These are phyloP conservation scores for Sesamia nonagrioides DNA, from an alignment of 1,140 invertebrate species.

Conservation along the genomic window DNA sequence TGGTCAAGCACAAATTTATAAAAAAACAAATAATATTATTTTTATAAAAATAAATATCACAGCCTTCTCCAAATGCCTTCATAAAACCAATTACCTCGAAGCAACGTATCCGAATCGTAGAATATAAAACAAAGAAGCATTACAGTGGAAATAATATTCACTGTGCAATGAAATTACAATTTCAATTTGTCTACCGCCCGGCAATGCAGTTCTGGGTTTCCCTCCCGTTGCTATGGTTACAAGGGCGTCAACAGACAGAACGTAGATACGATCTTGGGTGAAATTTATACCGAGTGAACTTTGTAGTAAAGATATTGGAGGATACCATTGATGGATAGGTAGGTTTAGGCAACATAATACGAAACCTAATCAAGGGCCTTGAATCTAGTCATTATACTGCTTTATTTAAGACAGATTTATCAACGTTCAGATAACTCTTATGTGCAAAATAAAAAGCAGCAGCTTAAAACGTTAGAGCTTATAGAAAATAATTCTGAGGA, in stretches of 20 bases:
- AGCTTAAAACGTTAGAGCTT: too few species aligned
- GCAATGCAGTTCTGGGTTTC: constrained; percentile 31
- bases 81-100: neutral
- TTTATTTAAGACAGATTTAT: too few species aligned
- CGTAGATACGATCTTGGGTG: constrained; percentile 35
- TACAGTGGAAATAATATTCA: constrained; percentile 31
- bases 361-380: too few species aligned
- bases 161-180: constrained; percentile 42
- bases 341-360: too few species aligned
- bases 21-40: too few species aligned
- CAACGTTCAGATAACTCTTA: too few species aligned
- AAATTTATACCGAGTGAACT: neutral
- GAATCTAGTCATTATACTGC: too few species aligned
- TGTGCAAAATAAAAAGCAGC: too few species aligned
- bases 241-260: constrained; percentile 29
- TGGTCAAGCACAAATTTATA: neutral
- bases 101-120: neutral
- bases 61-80: neutral
- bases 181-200: constrained; percentile 42
- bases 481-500: too few species aligned
- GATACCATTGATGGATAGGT: too few species aligned
- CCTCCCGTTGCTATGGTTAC: constrained; percentile 25
- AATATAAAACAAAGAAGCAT: constrained; percentile 23
- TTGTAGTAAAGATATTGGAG: neutral
- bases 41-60: neutral